These are phyloP conservation scores for Sebastes itinus DNA, from an alignment of 2,797 vertebrate species.

Conservation along the genomic window DNA sequence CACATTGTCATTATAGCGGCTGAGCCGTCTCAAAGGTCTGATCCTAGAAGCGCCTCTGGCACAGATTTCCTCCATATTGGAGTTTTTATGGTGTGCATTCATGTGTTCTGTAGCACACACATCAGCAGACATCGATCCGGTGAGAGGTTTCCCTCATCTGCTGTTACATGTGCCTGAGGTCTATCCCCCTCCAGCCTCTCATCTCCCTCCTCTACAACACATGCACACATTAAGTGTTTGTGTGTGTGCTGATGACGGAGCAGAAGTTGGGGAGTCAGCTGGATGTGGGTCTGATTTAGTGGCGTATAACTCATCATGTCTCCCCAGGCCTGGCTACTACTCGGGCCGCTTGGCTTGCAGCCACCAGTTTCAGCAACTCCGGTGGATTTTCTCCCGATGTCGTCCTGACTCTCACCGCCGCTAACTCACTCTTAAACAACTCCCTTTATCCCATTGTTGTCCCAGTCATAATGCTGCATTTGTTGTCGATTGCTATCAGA, in stretches of 20 bases:
- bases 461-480: neutral
- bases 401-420: conserved; percentile 24
- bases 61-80: neutral
- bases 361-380: conserved; percentile 35
- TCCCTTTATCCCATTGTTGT: neutral
- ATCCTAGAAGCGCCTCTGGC: neutral
- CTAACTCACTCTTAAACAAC: conserved; percentile 9
- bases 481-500: conserved; percentile 40
- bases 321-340: conserved; percentile 20
- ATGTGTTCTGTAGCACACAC: neutral
- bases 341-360: conserved; percentile 23
- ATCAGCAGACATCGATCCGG: neutral
- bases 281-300: conserved; percentile 64
- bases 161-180: neutral
- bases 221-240: conserved; percentile 16
- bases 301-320: conserved; percentile 49
- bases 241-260: conserved; percentile 34
- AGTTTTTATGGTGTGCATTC: neutral
- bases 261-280: conserved; percentile 50
- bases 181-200: neutral
- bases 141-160: neutral
- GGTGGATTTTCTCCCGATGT: conserved; percentile 40
- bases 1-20: too few species aligned
- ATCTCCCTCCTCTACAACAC: neutral
- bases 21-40: too few species aligned